phyloP scores from a whole-genome alignment of 2,888 invertebrate genomes.

The Scaptomyza reducta region DNA sequence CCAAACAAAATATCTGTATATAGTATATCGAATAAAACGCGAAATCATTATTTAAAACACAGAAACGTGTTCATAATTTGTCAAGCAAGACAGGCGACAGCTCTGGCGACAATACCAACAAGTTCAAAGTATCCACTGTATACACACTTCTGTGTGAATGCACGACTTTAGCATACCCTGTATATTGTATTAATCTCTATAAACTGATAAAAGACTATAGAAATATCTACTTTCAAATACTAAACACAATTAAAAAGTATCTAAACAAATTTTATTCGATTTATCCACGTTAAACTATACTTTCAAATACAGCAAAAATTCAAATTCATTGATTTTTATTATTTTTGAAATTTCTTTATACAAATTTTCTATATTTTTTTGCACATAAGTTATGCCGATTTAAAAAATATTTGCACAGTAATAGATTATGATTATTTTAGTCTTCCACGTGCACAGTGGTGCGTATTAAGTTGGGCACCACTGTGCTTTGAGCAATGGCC shows the following conservation, averaged over 20 bases:
- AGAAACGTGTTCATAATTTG: conserved; percentile 67
- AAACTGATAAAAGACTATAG: not conserved
- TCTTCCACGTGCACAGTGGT: not conserved
- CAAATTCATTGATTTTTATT: not conserved
- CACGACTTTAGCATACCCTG: conserved; percentile 19
- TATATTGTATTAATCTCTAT: not conserved
- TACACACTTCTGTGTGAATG: not conserved
- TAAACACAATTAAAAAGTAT: too few relatives aligned
- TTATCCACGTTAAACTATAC: too few relatives aligned
- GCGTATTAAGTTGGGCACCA: not conserved
- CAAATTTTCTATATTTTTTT: not conserved
- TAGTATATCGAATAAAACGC: conserved; percentile 19
- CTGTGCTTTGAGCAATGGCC: not conserved
- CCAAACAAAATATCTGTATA: conserved; percentile 9
- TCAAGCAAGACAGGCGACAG: conserved; percentile 43
- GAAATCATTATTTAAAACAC: conserved; percentile 49
- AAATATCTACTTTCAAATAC: too few relatives aligned
- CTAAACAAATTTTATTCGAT: too few relatives aligned
- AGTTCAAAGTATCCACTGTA: conserved; percentile 8
- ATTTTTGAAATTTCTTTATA: not conserved
- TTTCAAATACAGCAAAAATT: too few relatives aligned
- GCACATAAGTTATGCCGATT: not conserved
- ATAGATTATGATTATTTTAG: not conserved
- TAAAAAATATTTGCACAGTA: not conserved
- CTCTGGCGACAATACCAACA: conserved; percentile 14